These are phyloP conservation scores for Branchellion lobata DNA, from an alignment of 2,888 invertebrate species.

Conservation along the genomic window DNA sequence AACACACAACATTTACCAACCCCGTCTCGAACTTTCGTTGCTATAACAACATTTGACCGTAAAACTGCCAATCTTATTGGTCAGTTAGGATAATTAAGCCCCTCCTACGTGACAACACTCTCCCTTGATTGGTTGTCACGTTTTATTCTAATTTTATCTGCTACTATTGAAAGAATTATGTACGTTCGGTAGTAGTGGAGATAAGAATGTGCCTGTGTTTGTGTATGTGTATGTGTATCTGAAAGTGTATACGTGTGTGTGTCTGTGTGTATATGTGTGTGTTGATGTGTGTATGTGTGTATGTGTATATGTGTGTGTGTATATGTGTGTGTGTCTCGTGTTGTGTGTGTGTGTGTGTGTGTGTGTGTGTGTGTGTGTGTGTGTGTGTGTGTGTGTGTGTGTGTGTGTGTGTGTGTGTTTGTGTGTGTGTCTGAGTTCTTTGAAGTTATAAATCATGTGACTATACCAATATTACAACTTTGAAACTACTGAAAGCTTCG, in stretches of 20 bases:
- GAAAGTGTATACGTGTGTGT: slow-evolving; percentile 19
- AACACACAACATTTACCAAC: too few relatives aligned
- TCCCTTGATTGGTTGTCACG: slow-evolving; percentile 2
- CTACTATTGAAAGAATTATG: slow-evolving; percentile 8
- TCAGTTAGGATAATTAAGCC: neutral
- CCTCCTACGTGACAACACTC: neutral
- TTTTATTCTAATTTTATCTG: neutral
- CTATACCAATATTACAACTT: too few relatives aligned
- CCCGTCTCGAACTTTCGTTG: too few relatives aligned
- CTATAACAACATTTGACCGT: neutral
- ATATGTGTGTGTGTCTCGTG: neutral
- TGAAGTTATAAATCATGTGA: too few relatives aligned
- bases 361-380: too few relatives aligned
- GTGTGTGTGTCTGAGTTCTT: too few relatives aligned
- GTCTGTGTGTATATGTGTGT: neutral
- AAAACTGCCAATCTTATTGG: neutral
- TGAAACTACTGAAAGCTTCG: too few relatives aligned
- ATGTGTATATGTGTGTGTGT: neutral
- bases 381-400: too few relatives aligned
- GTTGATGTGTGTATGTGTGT: neutral
- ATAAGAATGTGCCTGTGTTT: slow-evolving; percentile 3
- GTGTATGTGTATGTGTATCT: slow-evolving; percentile 7
- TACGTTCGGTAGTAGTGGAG: neutral
- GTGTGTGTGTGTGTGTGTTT: too few relatives aligned
- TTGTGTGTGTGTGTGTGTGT: neutral